Base-by-base conservation (phyloP, 2,888 invertebrate genomes). In the Lydus trimaculatus region DNA sequence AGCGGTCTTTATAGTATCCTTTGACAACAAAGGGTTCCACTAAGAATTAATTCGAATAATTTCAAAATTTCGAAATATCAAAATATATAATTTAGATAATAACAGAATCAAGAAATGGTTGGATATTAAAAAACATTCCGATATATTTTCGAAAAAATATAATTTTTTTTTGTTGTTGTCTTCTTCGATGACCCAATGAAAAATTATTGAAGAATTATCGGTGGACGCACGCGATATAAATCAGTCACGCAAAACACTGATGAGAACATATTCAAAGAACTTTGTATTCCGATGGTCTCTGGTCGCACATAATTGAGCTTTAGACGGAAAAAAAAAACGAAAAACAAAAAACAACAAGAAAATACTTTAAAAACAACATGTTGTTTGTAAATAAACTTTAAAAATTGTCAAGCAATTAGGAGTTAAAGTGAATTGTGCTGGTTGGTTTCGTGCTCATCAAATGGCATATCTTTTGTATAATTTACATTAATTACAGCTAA, bases 401-500 rank as follows among this genome's bases (percentile, higher is more conserved):
- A 56, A 64, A 59, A 70, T 73, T 80, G 79, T 77, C 76, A 8
- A 73, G 77, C 80, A 81, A 81, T 81, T 81, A 80, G 79, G 78
- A 72, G 70, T 67, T 68, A 71, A 72, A 75, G 72, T 67, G 75
- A 78, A 80, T 80, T 79, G 80, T 79, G 79, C 79, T 79, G 78
- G 75, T 78, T 75, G 72, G n/a, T 75, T 78, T 70, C 74, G 79
- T 76, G 76, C 76, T 73, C 75, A 78, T 78, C 79, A 73, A 71
- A 70, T 70, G 73, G 81, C 79, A 82, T 82, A 82, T 83, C 82
- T 79, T 71, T 72, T 73, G 61, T n/a, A 72, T 73, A 79, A 83
- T 83, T 83, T 81, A 81, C 83, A 83, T 83, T 82, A 81, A 83
- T 83, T 82, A 81, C 81, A 79, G 79, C 78, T 81, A 77, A 73